A percentile compares a stretch with the other conserved stretches of the same genome.
Evolutionary conservation across 2,113 vertebrate species (phyloP).

Genomic region (Periophthalmus modestus): DNA sequence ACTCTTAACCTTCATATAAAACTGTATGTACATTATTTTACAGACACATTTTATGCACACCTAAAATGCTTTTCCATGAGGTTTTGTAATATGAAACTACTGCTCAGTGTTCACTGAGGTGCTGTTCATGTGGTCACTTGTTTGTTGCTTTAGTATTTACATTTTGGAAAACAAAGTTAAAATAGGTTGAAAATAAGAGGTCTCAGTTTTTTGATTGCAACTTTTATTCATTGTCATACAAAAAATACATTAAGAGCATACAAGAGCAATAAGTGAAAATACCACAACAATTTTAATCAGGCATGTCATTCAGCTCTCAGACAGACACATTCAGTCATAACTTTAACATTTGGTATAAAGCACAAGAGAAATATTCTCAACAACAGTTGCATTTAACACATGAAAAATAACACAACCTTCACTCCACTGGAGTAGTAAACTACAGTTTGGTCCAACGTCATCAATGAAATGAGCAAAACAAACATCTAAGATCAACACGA

Average conservation of each 20-base stretch:
- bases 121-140: neutral
- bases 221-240: conserved; percentile 17
- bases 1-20: too few relatives aligned
- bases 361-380: conserved; percentile 77
- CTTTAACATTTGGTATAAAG: conserved; percentile 51
- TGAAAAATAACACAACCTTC: conserved; percentile 47
- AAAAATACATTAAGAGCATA: conserved; percentile 12
- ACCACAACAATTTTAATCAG: neutral
- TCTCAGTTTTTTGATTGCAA: conserved; percentile 5
- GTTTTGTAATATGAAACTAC: too few relatives aligned
- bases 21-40: too few relatives aligned
- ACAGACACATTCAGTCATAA: conserved; percentile 2
- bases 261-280: neutral
- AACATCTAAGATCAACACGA: conserved; percentile 42
- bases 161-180: neutral
- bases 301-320: neutral
- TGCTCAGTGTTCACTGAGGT: too few relatives aligned
- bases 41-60: too few relatives aligned
- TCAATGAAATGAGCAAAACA: conserved; percentile 46
- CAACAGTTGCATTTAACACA: conserved; percentile 58
- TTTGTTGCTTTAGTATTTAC: neutral
- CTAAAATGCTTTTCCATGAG: too few relatives aligned
- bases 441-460: conserved; percentile 53
- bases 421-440: conserved; percentile 82
- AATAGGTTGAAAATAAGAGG: neutral